These are phyloP conservation scores for Drosophila pruinosa DNA, from an alignment of 1,140 invertebrate genomes.

Conservation along the genomic window DNA sequence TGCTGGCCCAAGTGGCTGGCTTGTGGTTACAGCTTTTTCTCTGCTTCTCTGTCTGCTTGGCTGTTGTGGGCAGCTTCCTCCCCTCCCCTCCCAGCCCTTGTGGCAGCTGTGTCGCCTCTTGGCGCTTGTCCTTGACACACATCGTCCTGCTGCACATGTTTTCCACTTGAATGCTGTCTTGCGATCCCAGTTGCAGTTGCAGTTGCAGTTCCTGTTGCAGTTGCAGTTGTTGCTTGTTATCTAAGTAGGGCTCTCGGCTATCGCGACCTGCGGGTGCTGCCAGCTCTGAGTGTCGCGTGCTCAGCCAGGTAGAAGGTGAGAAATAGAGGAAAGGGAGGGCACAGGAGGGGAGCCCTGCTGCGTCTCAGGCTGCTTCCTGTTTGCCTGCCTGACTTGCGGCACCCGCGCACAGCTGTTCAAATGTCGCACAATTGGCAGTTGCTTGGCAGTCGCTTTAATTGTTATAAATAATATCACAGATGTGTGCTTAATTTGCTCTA, in stretches of 20 bases:
- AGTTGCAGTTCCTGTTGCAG: constrained; percentile 53
- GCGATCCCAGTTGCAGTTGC: constrained; percentile 31
- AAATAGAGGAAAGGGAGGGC: neutral
- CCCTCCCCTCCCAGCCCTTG: no score
- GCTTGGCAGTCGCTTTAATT: neutral
- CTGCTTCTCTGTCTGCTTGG: neutral
- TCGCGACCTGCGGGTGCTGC: constrained; percentile 17
- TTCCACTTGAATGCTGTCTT: constrained; percentile 60
- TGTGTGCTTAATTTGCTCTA: no score
- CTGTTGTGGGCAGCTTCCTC: constrained; percentile 12
- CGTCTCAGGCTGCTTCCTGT: constrained; percentile 56
- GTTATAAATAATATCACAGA: neutral
- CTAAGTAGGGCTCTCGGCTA: constrained; percentile 79
- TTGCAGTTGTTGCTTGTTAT: constrained; percentile 61
- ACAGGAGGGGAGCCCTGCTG: neutral
- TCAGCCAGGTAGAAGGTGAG: neutral
- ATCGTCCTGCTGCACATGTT: constrained; percentile 36
- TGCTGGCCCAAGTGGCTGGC: constrained; percentile 43
- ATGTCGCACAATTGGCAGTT: constrained; percentile 40
- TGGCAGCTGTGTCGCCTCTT: constrained; percentile 42
- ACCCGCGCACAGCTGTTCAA: constrained; percentile 60
- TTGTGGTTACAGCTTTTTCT: constrained; percentile 47
- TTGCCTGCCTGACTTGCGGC: constrained; percentile 39
- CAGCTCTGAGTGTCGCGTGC: constrained; percentile 3
- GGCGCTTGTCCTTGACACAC: constrained; percentile 76